phyloP scores from a whole-genome alignment of 2,113 vertebrate species.

The Desmodus rotundus region DNA sequence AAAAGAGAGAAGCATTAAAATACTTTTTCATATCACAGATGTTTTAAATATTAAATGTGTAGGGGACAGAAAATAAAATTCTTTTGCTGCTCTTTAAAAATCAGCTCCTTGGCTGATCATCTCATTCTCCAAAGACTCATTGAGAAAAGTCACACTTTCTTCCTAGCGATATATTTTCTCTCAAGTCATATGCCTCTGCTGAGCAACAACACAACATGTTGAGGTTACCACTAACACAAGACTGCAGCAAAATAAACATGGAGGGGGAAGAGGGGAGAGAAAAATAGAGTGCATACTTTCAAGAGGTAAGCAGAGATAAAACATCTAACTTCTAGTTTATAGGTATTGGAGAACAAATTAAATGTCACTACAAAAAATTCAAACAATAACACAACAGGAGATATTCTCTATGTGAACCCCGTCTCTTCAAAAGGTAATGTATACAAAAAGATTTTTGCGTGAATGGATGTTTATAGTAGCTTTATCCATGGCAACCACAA shows the following conservation, averaged over 20 bases:
- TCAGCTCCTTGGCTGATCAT: slow-evolving; percentile 25
- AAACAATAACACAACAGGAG: neutral
- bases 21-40: neutral
- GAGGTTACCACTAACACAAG: neutral
- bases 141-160: slow-evolving; percentile 39
- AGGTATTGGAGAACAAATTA: neutral
- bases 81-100: slow-evolving; percentile 18
- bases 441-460: neutral
- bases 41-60: neutral
- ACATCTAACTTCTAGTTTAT: neutral
- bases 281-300: neutral
- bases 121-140: neutral
- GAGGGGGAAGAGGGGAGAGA: neutral
- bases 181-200: neutral
- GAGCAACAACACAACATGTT: slow-evolving; percentile 51
- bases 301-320: neutral
- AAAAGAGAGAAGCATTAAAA: neutral
- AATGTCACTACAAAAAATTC: neutral
- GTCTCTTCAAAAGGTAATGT: neutral
- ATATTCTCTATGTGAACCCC: neutral
- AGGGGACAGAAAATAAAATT: neutral
- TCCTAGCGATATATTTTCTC: slow-evolving; percentile 49
- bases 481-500: neutral
- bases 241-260: neutral
- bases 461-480: neutral